Percentiles rank a stretch among this genome's conserved stretches.
These are phyloP conservation scores for Oreotragus oreotragus DNA, from an alignment of 2,113 vertebrate species.

Conservation along the genomic window DNA sequence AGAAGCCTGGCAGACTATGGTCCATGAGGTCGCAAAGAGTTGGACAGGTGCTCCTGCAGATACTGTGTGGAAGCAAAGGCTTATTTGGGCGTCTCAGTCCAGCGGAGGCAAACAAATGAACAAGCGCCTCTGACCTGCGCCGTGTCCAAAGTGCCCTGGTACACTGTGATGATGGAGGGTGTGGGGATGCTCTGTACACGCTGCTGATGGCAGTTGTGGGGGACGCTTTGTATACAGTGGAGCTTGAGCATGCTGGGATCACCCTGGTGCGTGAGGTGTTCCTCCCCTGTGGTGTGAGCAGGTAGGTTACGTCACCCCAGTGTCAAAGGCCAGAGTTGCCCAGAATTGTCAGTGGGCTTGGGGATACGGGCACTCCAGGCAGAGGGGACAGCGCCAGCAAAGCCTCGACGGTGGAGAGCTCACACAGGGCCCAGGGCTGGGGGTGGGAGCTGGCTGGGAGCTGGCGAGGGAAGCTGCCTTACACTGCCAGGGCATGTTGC, in stretches of 20 bases:
- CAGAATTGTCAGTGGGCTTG: background rate
- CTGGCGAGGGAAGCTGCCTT: background rate
- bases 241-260: background rate
- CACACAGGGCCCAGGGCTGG: accelerated
- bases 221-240: background rate
- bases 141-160: background rate
- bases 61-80: background rate
- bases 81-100: background rate
- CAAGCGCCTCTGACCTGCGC: background rate
- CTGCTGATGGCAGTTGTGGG: accelerated
- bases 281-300: background rate
- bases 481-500: accelerated
- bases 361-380: background rate
- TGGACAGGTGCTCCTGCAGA: background rate
- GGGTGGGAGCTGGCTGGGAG: accelerated
- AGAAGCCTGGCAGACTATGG: background rate
- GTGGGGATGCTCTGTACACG: background rate
- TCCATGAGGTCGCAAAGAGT: background rate
- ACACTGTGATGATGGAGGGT: background rate
- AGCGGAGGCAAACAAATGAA: accelerated
- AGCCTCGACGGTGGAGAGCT: accelerated
- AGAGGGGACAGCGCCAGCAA: background rate
- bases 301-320: background rate
- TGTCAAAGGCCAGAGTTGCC: background rate
- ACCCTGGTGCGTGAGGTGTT: accelerated